Conservation (phyloP, 1,140 invertebrate species). For the Papilio helenus region DNA sequence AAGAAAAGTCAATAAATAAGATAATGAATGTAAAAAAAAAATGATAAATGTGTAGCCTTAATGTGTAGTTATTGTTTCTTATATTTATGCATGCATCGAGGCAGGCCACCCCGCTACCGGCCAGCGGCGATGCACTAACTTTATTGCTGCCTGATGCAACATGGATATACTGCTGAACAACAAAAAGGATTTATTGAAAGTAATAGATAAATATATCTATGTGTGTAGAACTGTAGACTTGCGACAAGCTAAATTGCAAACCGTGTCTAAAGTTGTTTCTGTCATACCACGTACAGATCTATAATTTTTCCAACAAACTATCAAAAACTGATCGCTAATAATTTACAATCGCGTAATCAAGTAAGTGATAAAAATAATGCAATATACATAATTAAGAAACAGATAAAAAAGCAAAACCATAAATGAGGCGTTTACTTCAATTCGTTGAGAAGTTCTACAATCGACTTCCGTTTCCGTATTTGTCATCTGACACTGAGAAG, state of each 20-base stretch:
- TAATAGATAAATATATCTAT: slow-evolving; percentile 2
- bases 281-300: not conserved
- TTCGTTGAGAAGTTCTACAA: too few species aligned
- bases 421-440: too few species aligned
- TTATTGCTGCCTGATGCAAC: slow-evolving; percentile 31
- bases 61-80: slow-evolving; percentile 29
- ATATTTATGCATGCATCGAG: slow-evolving; percentile 35
- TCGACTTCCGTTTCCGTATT: too few species aligned
- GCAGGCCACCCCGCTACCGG: slow-evolving; percentile 22
- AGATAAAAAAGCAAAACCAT: too few species aligned
- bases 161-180: slow-evolving; percentile 32
- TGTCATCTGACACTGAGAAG: too few species aligned
- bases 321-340: too few species aligned
- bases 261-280: not conserved
- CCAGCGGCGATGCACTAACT: slow-evolving; percentile 32
- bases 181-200: slow-evolving; percentile 30
- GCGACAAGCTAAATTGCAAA: not conserved
- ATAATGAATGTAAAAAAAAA: not conserved
- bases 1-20: not conserved
- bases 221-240: not conserved
- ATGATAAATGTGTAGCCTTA: slow-evolving; percentile 9
- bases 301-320: too few species aligned
- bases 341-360: too few species aligned
- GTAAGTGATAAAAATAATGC: too few species aligned
- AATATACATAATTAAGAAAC: too few species aligned